Base-by-base conservation (phyloP, 2,888 invertebrate genomes). In the Himalopsyche anomala region DNA sequence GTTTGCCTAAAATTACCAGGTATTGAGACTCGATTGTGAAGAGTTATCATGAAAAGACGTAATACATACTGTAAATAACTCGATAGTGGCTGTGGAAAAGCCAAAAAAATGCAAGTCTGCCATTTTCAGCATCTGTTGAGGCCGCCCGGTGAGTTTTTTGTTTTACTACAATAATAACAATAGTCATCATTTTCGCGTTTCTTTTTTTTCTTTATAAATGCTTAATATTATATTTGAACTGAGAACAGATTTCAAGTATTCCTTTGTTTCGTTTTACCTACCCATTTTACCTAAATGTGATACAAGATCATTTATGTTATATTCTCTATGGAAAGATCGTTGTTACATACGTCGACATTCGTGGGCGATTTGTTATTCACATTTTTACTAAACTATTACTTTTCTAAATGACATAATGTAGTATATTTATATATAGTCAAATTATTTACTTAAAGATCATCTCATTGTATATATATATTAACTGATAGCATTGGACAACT, bases 51-150 rank as follows among this genome's bases (percentile, higher is more conserved):
- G 86, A 86, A 86, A 86, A 86, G 51, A 79, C 51, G 74, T 82
- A 74, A 83, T 79, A 74, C 74, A 85, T 82, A 85, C 82, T 79
- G 82, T 81, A 79, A 55, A 85, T 79, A 85, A 74, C 28, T 81
- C 62, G 74, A 85, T 81, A 81, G 81, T 56, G 17, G 40, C n/a
- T 62, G 84, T 45, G 36, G 51, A 45, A 84, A n/a, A 84, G 56
- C 74, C 84, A 84, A 40, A 79, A 28, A 36, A 91, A 93, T 93
- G 93, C 93, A 93, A 92, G 93, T 93, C 92, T 93, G 93, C 92
- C 93, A 93, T 93, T 93, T 93, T 93, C 93, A 93, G 91, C 93
- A 93, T 90, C 93, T 93, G 87, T 90, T 93, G 90, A 91, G 93
- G 91, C 93, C 93, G 91, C 92, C 93, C 91, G 93, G 93, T 93